Base-by-base conservation (phyloP, 2,113 vertebrate species). In the Larimichthys polyactis region DNA sequence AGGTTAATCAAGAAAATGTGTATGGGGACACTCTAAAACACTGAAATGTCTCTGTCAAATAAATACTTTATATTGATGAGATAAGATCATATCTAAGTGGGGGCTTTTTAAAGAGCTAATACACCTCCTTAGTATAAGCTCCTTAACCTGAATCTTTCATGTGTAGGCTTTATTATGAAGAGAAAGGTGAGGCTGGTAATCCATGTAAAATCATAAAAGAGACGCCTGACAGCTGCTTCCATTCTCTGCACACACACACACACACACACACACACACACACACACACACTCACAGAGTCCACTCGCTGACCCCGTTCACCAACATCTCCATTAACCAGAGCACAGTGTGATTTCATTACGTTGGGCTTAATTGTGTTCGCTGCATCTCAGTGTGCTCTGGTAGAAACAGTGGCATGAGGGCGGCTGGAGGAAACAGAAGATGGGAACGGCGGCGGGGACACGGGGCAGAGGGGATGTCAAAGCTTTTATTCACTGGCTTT, bases 401-500 rank as follows among this genome's bases (percentile, higher is more conserved):
- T 75, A 81, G 78, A 87, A 89, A 91, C 86, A 75, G 85, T 80
- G 87, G 82, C 52, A 14, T 54, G 77, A 83, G 79, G 77, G 57
- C 55, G 2, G 81, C 81, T 82, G 83, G 43, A 75, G 83, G 84
- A 82, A 85, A 78, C 75, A 78, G 69, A 84, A 81, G 85, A 82
- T 46, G 68, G 62, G 62, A 81, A 32, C 32, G 78, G 78, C 51
- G 48, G 58, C 5, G 10, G 79, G 85, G 86, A 78, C 64, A 68
- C 48, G 9, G 92, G 88, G 89, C 87, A 90, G 87, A 85, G 84
- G 87, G 71, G 86, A 93, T 94, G 93, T 94, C 93, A 94, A 91
- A 91, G 93, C 94, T 95, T 94, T 94, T 94, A 92, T 92, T 90
- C 91, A 91, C 86, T 57, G 75, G 83, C 90, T 91, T 92, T 92